Evolutionary conservation across 2,113 vertebrate species (phyloP).

Genomic region (Cepphus grylle): DNA sequence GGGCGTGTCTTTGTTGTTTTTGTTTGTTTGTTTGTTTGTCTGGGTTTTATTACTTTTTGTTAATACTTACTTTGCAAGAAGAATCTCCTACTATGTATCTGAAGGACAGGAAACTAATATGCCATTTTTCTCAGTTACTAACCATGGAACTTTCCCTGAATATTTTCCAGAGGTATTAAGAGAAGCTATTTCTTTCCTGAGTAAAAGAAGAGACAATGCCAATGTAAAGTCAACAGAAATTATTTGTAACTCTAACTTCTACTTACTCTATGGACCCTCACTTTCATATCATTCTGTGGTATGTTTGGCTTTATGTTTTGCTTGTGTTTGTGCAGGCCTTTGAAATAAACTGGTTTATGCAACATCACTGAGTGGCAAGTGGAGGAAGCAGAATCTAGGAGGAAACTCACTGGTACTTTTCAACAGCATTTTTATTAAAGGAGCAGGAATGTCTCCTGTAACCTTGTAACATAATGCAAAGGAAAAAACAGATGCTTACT

Average conservation of each 20-base stretch:
- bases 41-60: background rate
- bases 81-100: background rate
- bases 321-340: background rate
- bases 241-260: background rate
- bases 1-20: no score
- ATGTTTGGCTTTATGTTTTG: background rate
- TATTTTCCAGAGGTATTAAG: background rate
- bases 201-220: background rate
- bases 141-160: background rate
- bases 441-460: background rate
- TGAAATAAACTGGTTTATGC: background rate
- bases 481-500: background rate
- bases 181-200: background rate
- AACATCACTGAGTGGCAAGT: background rate
- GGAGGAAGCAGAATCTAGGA: background rate
- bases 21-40: background rate
- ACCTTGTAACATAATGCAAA: background rate
- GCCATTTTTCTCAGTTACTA: background rate
- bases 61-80: background rate
- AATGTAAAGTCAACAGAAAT: background rate
- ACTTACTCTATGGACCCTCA: background rate
- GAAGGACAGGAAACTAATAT: background rate
- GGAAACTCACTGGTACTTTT: background rate
- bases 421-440: background rate
- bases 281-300: background rate